These are phyloP conservation scores for Hystrix cristata DNA, from an alignment of 2,113 vertebrate genomes.

Conservation along the genomic window DNA sequence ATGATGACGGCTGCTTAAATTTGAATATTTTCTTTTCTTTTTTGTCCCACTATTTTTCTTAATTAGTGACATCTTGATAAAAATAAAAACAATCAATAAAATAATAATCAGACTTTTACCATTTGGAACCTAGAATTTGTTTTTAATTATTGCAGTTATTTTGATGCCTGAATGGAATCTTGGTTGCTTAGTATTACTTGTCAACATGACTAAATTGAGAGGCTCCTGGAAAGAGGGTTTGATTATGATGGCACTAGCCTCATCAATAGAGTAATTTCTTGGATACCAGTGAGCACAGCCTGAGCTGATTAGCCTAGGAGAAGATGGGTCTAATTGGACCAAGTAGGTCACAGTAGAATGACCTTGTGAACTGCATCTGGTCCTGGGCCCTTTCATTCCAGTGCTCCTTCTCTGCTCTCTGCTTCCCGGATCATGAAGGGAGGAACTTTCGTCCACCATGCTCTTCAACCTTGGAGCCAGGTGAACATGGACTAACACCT, in stretches of 20 bases:
- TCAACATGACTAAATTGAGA: not conserved
- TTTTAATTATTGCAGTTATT: not conserved
- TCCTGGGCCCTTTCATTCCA: not conserved
- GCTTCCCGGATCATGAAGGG: not conserved
- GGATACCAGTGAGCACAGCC: not conserved
- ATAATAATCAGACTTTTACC: not conserved
- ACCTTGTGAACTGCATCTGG: not conserved
- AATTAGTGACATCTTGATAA: not conserved
- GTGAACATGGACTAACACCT: not conserved
- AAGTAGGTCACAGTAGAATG: not conserved
- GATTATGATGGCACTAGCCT: not conserved
- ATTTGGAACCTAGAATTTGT: not conserved
- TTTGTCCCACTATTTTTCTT: not conserved
- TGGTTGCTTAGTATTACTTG: not conserved
- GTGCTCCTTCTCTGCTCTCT: not conserved
- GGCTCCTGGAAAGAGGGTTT: not conserved
- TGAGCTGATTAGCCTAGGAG: not conserved
- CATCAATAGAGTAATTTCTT: not conserved
- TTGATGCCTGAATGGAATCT: not conserved
- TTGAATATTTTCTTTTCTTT: slow-evolving; percentile 16
- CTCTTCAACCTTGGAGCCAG: not conserved
- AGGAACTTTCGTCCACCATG: not conserved
- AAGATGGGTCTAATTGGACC: not conserved
- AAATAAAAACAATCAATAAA: not conserved
- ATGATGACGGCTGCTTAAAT: not conserved